Conservation (phyloP, 2,888 invertebrate species). For the Volucella bombylans region DNA sequence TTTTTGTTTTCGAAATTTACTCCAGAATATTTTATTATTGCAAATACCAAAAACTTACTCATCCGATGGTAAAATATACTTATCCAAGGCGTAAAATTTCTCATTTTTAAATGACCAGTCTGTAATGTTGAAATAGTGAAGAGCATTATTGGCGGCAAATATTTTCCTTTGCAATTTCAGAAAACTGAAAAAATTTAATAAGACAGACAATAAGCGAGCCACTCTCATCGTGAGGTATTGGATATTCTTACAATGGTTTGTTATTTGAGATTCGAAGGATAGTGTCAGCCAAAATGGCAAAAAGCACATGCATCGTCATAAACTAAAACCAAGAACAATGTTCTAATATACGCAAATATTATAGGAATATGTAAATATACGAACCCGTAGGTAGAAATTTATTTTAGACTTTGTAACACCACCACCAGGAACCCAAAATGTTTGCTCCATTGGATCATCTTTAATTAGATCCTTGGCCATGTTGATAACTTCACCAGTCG, state of each 20-base stretch:
- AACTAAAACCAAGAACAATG: constrained; percentile 81
- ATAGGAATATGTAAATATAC: constrained; percentile 2
- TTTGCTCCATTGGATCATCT: constrained; percentile 87
- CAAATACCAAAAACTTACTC: constrained; percentile 16
- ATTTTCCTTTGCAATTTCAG: constrained; percentile 91
- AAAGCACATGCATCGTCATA: constrained; percentile 89
- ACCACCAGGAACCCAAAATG: constrained; percentile 87
- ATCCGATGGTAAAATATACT: constrained; percentile 44
- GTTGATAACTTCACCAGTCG: constrained; percentile 85
- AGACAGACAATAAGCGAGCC: background rate
- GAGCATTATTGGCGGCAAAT: constrained; percentile 88
- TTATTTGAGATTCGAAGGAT: constrained; percentile 86
- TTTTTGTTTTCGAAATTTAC: constrained; percentile 15
- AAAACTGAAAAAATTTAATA: constrained; percentile 84
- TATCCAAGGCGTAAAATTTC: constrained; percentile 81
- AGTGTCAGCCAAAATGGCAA: constrained; percentile 89
- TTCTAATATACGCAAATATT: background rate
- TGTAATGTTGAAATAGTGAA: constrained; percentile 89
- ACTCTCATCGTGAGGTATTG: background rate
- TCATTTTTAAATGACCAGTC: constrained; percentile 90
- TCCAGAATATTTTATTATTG: background rate
- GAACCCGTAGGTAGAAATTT: constrained; percentile 86
- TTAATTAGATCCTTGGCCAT: constrained; percentile 84
- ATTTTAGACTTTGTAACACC: constrained; percentile 85
- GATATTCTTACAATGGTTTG: constrained; percentile 86